phyloP scores from a whole-genome alignment of 2,113 vertebrate species.

The Bothrops jararaca region DNA sequence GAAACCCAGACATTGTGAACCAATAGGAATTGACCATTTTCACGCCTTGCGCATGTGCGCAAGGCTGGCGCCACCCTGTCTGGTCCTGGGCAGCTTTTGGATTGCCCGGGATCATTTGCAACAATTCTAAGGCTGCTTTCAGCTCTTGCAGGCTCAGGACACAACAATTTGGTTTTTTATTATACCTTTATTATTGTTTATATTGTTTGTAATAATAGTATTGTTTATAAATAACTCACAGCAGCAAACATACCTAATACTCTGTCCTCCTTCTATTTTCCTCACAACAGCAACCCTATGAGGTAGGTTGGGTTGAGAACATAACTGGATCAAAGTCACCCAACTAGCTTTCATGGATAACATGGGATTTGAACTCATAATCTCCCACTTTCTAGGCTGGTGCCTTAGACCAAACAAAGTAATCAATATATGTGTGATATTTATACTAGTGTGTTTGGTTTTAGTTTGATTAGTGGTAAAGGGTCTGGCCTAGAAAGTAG shows the following conservation, averaged over 20 bases:
- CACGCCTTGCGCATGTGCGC: too few relatives aligned
- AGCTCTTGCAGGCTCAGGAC: too few relatives aligned
- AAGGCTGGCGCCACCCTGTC: too few relatives aligned
- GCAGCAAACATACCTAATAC: background rate
- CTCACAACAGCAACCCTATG: background rate
- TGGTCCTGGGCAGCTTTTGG: too few relatives aligned
- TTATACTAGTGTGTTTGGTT: background rate
- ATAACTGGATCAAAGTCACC: background rate
- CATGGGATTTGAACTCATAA: background rate
- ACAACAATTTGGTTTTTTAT: background rate
- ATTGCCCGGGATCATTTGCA: too few relatives aligned
- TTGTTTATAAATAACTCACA: background rate
- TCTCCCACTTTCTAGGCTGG: background rate
- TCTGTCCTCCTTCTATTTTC: background rate
- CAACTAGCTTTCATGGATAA: background rate
- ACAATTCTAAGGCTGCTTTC: too few relatives aligned
- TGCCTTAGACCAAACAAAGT: background rate
- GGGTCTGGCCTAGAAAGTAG: background rate
- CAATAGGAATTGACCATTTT: too few relatives aligned
- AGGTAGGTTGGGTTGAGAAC: background rate
- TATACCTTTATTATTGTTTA: background rate
- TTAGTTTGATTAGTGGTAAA: background rate
- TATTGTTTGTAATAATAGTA: background rate
- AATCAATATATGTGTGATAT: background rate
- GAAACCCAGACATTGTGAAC: too few relatives aligned